Evolutionary conservation across 2,888 invertebrate species (phyloP), one percentile per base, ranked within the genome.

Genomic region (Apodemia hepburni): DNA sequence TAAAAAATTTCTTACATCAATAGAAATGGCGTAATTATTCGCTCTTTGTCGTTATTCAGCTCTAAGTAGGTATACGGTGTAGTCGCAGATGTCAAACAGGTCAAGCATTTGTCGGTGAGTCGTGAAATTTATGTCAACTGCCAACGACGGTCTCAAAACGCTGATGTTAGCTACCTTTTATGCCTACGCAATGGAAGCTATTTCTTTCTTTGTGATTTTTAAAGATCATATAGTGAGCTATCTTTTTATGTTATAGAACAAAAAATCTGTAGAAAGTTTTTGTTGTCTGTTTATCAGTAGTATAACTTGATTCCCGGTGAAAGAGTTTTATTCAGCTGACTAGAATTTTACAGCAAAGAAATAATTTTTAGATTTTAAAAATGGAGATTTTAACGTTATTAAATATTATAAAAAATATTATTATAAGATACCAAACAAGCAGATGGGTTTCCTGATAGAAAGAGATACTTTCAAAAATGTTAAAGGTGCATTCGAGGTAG

Each of bases 71-170:
- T 27, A 45, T 42, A 54, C 59, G 59, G 17, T 9, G 58, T 18
- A n/a, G 18, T 42, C 42, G 22, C 51, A 51, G 27, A 51, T 51
- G 45, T 57, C 61, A 47, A 61, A 61, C 33, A 45, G 61, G 61
- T 61, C 61, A 61, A 61, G 61, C 45, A 27, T 51, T 45, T 58
- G 58, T 45, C 58, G 58, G 45, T 59, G 59, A 61, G 57, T 57
- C 61, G 61, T 17, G 38, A 59, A 57, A 61, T 57, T 61, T 42
- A 61, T 61, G 61, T 61, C 61, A 61, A 61, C 54, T 27, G 61
- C 61, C 61, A 58, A 58, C 38, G 58, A 58, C 59, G 42, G n/a
- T 38, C 59, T 59, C 59, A 59, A 59, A 59, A 59, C 59, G 18
- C 42, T 59, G 18, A 8, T 18, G 49, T 12, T 61, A 17, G 58